Evolutionary conservation across 2,888 invertebrate genomes (phyloP).

Genomic region (Pantelozetes paolii): DNA sequence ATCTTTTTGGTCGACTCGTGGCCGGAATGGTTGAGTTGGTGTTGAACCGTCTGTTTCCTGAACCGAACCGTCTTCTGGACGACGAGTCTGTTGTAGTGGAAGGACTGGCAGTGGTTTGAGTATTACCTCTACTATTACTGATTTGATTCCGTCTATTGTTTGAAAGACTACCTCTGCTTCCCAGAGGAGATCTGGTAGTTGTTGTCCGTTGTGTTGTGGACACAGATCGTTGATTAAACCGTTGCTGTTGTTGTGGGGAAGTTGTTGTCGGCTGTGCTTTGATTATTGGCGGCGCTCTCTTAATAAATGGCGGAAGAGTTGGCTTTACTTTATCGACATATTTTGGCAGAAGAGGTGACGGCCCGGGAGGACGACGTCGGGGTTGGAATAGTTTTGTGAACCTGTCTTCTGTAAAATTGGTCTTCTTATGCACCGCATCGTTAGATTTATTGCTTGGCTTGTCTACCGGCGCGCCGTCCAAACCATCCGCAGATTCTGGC

Average conservation of each 20-base stretch:
- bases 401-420: slow-evolving; percentile 37
- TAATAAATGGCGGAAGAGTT: slow-evolving; percentile 39
- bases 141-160: not conserved
- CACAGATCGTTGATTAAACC: not conserved
- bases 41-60: slow-evolving; percentile 23
- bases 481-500: not conserved
- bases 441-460: not conserved
- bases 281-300: slow-evolving; percentile 31
- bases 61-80: not conserved
- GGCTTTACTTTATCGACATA: slow-evolving; percentile 16
- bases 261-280: slow-evolving; percentile 29
- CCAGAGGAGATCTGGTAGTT: not conserved
- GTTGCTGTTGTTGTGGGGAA: not conserved
- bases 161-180: not conserved
- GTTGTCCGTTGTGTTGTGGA: not conserved
- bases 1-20: slow-evolving; percentile 9
- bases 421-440: not conserved
- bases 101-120: not conserved
- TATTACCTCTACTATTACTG: not conserved
- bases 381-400: slow-evolving; percentile 36
- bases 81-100: slow-evolving; percentile 16
- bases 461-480: not conserved
- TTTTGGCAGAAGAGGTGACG: slow-evolving; percentile 12
- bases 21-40: slow-evolving; percentile 35
- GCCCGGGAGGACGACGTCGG: not conserved